Percentiles rank a stretch among this genome's conserved stretches.
phyloP scores from a whole-genome alignment of 2,888 invertebrate genomes.

The Lithosia quadra region DNA sequence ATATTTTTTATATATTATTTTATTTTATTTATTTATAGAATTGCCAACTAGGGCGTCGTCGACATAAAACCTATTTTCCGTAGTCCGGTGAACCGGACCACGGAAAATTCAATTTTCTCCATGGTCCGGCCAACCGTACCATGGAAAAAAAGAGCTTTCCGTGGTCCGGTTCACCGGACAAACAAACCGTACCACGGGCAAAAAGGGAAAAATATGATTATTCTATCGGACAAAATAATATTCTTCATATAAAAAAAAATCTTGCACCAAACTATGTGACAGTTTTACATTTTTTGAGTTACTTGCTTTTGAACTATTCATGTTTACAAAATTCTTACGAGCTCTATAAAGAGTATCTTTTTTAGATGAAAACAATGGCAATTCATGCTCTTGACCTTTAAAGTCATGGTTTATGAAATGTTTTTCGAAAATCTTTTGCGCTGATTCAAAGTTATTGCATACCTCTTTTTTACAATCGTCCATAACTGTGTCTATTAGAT shows the following conservation, averaged over 20 bases:
- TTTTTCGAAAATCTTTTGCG: not conserved
- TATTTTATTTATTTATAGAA: no score
- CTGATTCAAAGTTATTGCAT: not conserved
- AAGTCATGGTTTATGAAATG: not conserved
- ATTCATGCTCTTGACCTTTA: slow-evolving; percentile 11
- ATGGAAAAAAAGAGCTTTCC: no score
- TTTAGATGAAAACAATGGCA: not conserved
- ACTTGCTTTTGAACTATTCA: not conserved
- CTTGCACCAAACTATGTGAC: not conserved
- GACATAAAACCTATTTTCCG: no score
- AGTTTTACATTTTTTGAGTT: not conserved
- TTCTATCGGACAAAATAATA: not conserved
- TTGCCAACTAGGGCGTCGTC: no score
- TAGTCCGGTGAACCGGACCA: no score
- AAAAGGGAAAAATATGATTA: not conserved
- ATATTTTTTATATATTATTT: no score
- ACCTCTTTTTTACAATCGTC: not conserved
- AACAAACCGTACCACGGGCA: no score
- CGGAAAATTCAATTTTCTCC: no score
- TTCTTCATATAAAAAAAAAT: not conserved
- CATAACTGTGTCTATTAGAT: not conserved
- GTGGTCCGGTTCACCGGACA: no score
- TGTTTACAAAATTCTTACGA: not conserved
- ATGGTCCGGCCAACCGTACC: no score
- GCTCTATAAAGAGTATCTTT: slow-evolving; percentile 7